Conservation (phyloP, 2,888 invertebrate genomes). For the Pandemis heparana region DNA sequence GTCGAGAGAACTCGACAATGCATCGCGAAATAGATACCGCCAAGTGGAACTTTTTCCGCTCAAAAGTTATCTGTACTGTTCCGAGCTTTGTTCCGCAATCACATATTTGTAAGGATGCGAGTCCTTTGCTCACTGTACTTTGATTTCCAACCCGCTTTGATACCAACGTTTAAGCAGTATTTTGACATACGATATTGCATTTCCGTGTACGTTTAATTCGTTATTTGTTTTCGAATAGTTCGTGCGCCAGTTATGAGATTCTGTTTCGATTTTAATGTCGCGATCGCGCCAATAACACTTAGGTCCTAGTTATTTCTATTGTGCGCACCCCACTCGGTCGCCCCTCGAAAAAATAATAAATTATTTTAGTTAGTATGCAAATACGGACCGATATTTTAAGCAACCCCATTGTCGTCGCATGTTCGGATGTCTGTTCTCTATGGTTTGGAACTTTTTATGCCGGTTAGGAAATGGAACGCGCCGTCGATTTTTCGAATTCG, state of each 20-base stretch:
- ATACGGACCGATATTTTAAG: constrained; percentile 84
- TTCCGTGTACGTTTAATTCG: constrained; percentile 75
- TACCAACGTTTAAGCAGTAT: constrained; percentile 80
- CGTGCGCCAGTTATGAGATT: constrained; percentile 54
- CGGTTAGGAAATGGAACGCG: constrained; percentile 34
- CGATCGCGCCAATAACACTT: constrained; percentile 82
- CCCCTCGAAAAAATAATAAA: constrained; percentile 85
- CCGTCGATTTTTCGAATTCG: constrained; percentile 9
- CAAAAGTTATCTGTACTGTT: constrained; percentile 65
- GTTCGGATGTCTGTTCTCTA: constrained; percentile 73
- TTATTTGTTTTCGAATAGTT: constrained; percentile 71
- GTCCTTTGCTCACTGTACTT: constrained; percentile 75
- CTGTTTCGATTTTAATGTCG: constrained; percentile 52
- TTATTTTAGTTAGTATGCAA: constrained; percentile 86
- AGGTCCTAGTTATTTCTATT: constrained; percentile 80
- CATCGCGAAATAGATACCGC: constrained; percentile 49
- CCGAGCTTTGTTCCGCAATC: constrained; percentile 78
- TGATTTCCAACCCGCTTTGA: constrained; percentile 82
- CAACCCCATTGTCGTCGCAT: constrained; percentile 79
- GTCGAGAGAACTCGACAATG: constrained; percentile 38
- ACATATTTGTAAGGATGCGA: constrained; percentile 82
- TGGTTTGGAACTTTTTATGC: constrained; percentile 63
- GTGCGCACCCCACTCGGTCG: constrained; percentile 76
- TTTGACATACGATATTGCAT: constrained; percentile 81
- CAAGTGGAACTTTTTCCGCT: constrained; percentile 76